phyloP scores from a whole-genome alignment of 2,113 vertebrate species.

The Lamprologus tigripictilis region DNA sequence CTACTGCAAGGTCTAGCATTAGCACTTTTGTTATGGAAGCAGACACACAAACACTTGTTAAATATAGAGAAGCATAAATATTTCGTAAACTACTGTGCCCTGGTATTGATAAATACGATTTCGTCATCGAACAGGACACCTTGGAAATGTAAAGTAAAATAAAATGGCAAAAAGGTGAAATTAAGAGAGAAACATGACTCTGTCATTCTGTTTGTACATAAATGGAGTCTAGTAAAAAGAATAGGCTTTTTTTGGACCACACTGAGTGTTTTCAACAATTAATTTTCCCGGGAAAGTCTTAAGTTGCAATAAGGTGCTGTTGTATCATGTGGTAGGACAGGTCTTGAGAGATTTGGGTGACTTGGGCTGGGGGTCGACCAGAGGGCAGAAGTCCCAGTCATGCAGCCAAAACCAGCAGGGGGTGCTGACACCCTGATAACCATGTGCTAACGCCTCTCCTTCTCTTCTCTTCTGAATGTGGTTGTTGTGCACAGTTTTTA shows the following conservation, averaged over 20 bases:
- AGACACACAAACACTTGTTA: background rate
- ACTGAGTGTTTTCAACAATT: background rate
- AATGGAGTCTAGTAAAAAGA: background rate
- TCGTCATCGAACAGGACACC: background rate
- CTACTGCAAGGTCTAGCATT: background rate
- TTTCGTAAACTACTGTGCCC: background rate
- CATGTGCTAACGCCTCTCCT: constrained; percentile 8
- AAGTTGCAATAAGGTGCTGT: background rate
- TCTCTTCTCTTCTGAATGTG: background rate
- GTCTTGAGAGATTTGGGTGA: background rate
- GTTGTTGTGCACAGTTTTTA: constrained; percentile 2
- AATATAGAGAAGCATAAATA: background rate
- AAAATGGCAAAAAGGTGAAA: background rate
- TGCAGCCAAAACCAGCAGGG: constrained; percentile 83
- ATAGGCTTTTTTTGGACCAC: background rate
- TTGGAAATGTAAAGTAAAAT: background rate
- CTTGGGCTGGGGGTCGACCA: background rate
- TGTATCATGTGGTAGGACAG: background rate
- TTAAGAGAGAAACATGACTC: background rate
- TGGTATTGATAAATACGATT: background rate
- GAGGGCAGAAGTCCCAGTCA: constrained; percentile 27
- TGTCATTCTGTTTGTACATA: background rate
- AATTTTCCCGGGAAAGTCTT: background rate
- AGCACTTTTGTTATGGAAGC: background rate
- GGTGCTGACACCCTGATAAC: constrained; percentile 86